Base-by-base conservation (phyloP, 2,113 vertebrate species). In the Marcusenius ussheri region DNA sequence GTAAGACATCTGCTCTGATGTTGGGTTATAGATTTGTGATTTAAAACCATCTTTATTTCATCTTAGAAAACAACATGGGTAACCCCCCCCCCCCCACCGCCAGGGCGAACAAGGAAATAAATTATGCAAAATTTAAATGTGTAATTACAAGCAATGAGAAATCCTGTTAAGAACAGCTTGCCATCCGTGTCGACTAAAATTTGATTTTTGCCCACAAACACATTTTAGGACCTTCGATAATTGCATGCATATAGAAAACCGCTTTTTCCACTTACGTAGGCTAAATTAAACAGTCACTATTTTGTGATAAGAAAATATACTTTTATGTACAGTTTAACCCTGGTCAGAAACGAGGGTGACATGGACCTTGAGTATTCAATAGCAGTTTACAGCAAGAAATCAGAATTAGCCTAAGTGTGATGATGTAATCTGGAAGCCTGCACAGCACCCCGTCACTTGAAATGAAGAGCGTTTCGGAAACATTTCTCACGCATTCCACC, bases 241-340 rank as follows among this genome's bases (percentile, higher is more conserved):
- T 94, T 95, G 94, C 93, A 92, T 92, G 92, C 24, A 90, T 89
- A 80, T 88, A 90, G 93, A 94, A 94, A 94, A 92, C 92, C 91
- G 92, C 90, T 91, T 91, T 92, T 94, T 93, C 93, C n/a, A 89
- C 80, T 90, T 92, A 96, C 94, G 96, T 96, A 95, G 94, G 94
- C 94, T 94, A 94, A 96, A 96, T 94, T 94, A 94, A 95, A 95
- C 94, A 95, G 94, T 95, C 39, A 19, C 95, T 95, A 95, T 96
- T 96, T 94, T 96, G 93, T 93, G 94, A 95, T 94, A 93, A 93
- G 95, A 94, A 95, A 92, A 42, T 93, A 93, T 91, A 93, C 90
- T 94, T 95, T 96, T 95, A 94, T 95, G 95, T 96, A 95, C 95
- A 96, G 96, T 96, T 96, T 95, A 96, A 95, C 95, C 94, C 93